A percentile compares a stretch with the other conserved stretches of the same genome.
These are phyloP conservation scores for Copsychus sechellarum DNA, from an alignment of 2,113 vertebrate genomes.

Conservation along the genomic window DNA sequence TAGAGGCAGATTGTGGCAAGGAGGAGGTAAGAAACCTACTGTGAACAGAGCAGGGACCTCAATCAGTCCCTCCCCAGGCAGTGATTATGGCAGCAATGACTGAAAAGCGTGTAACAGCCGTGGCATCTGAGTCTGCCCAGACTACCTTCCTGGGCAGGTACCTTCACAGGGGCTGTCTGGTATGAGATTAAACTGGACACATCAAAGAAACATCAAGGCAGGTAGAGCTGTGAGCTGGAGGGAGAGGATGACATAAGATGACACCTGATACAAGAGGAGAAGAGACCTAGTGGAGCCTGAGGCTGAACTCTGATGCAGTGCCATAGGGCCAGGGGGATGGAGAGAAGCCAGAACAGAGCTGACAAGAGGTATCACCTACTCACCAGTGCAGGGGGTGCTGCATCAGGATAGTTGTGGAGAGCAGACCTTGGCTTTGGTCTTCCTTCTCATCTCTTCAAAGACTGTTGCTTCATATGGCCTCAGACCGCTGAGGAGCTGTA, in stretches of 20 bases:
- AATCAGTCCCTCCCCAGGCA: background rate
- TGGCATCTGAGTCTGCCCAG: background rate
- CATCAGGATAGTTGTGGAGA: background rate
- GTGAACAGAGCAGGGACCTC: background rate
- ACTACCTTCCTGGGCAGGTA: background rate
- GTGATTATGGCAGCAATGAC: background rate
- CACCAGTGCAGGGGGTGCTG: background rate
- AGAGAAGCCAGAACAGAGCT: background rate
- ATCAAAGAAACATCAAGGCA: slow-evolving; percentile 43
- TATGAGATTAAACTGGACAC: background rate
- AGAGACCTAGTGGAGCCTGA: background rate
- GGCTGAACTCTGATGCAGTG: background rate
- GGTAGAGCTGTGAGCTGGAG: background rate
- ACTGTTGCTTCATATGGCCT: background rate
- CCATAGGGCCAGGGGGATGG: background rate
- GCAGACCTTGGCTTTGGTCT: background rate
- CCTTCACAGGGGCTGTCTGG: background rate
- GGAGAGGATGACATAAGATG: background rate
- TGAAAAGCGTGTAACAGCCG: slow-evolving; percentile 9
- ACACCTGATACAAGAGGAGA: background rate
- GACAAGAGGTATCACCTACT: background rate
- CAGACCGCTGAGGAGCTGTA: background rate
- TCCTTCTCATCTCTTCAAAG: background rate
- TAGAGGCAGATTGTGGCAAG: slow-evolving; percentile 5
- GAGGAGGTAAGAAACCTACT: background rate